These are phyloP conservation scores for Vanessa atalanta DNA, from an alignment of 1,140 invertebrate species.

Conservation along the genomic window DNA sequence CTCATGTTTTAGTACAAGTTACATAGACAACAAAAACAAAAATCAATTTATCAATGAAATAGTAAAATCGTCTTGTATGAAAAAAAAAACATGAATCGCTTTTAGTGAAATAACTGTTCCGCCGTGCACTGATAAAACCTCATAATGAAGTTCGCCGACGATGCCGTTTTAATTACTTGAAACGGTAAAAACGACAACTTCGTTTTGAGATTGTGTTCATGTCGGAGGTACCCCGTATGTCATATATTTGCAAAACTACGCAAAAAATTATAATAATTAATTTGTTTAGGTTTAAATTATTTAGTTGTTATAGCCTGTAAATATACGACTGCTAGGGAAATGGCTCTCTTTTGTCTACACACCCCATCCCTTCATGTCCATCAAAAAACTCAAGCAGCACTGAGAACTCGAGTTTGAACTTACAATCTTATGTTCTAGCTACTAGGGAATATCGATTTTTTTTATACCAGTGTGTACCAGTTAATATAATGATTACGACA, in stretches of 20 bases:
- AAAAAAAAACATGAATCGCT: constrained; percentile 24
- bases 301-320: too few species aligned
- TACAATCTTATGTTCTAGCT: too few species aligned
- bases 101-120: constrained; percentile 60
- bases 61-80: neutral
- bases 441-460: too few species aligned
- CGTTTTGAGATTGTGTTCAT: constrained; percentile 26
- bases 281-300: too few species aligned
- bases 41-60: neutral
- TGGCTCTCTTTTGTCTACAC: too few species aligned
- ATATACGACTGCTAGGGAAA: too few species aligned
- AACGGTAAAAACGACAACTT: constrained; percentile 50
- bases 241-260: neutral
- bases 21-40: neutral
- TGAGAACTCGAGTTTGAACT: too few species aligned
- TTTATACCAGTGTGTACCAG: too few species aligned
- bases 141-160: constrained; percentile 66
- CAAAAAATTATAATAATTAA: neutral
- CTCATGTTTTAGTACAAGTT: neutral
- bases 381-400: too few species aligned
- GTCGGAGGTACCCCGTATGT: constrained; percentile 6
- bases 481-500: too few species aligned
- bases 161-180: constrained; percentile 68
- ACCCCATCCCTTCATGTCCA: too few species aligned
- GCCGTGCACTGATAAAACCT: constrained; percentile 69